These are phyloP conservation scores for Machimus atricapillus DNA, from an alignment of 2,888 invertebrate genomes.

Conservation along the genomic window DNA sequence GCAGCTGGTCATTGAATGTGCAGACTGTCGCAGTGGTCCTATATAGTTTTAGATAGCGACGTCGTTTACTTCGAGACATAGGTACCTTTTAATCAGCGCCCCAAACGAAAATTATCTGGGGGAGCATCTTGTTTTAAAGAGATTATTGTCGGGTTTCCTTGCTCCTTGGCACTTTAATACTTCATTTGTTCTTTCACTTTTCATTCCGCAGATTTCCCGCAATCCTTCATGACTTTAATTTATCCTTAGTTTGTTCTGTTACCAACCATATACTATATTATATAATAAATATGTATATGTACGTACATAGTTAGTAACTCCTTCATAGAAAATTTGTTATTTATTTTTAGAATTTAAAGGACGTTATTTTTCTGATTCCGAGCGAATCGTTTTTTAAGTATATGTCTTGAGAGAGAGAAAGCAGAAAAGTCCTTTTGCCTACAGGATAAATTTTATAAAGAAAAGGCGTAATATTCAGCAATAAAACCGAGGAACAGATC, in stretches of 20 bases:
- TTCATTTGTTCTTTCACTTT: neutral
- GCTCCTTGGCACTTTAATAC: neutral
- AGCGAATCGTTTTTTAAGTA: neutral
- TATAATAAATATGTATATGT: too few species aligned
- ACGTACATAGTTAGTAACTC: too few species aligned
- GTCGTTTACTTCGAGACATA: neutral
- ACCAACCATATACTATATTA: neutral
- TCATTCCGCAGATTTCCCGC: neutral
- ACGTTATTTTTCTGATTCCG: neutral
- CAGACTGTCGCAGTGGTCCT: neutral
- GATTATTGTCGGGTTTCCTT: neutral
- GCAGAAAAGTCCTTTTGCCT: neutral
- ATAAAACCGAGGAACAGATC: neutral
- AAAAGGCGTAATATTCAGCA: neutral
- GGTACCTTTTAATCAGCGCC: slow-evolving; percentile 2
- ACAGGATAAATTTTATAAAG: neutral
- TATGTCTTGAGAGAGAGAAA: neutral
- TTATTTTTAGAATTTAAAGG: neutral
- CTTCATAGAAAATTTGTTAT: neutral
- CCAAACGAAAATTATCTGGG: neutral
- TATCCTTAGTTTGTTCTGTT: neutral
- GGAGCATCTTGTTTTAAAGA: slow-evolving; percentile 14
- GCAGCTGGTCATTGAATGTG: neutral
- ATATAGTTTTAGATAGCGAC: neutral
- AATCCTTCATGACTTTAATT: neutral